These are phyloP conservation scores for Ditylenchus weischeri DNA, from an alignment of 2,888 invertebrate species.

Conservation along the genomic window DNA sequence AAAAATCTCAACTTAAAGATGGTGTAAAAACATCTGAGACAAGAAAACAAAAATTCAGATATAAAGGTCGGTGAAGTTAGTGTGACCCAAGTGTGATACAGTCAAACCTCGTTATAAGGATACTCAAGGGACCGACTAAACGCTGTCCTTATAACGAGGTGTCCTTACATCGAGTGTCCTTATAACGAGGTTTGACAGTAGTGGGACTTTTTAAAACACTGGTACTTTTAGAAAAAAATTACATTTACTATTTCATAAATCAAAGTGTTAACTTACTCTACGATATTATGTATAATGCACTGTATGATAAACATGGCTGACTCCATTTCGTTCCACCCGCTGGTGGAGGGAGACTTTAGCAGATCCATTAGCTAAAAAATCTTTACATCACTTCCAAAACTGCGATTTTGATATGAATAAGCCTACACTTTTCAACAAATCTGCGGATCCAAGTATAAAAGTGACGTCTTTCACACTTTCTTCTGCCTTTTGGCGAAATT, in stretches of 20 bases:
- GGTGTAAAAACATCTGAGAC: no score
- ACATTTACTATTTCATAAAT: not conserved
- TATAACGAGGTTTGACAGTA: no score
- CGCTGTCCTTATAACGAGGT: no score
- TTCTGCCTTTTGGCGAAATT: constrained; percentile 70
- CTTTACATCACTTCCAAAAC: not conserved
- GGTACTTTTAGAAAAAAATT: no score
- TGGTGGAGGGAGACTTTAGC: constrained; percentile 67
- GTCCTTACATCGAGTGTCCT: no score
- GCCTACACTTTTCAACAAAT: constrained; percentile 70
- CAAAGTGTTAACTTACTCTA: constrained; percentile 73
- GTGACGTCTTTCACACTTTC: constrained; percentile 91
- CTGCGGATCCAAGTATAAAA: constrained; percentile 87
- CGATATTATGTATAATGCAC: constrained; percentile 71
- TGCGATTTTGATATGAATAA: not conserved
- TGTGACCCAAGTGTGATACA: no score
- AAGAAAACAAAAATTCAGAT: no score
- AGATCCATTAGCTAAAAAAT: constrained; percentile 63
- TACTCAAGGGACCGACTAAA: no score
- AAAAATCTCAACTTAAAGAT: no score
- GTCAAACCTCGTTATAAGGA: no score
- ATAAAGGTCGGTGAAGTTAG: no score
- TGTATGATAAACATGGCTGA: constrained; percentile 92
- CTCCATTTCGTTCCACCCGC: constrained; percentile 85
- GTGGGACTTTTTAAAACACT: no score